Evolutionary conservation across 2,113 vertebrate species (phyloP), one percentile per base, ranked within the genome.

Genomic region (Dromas ardeola): DNA sequence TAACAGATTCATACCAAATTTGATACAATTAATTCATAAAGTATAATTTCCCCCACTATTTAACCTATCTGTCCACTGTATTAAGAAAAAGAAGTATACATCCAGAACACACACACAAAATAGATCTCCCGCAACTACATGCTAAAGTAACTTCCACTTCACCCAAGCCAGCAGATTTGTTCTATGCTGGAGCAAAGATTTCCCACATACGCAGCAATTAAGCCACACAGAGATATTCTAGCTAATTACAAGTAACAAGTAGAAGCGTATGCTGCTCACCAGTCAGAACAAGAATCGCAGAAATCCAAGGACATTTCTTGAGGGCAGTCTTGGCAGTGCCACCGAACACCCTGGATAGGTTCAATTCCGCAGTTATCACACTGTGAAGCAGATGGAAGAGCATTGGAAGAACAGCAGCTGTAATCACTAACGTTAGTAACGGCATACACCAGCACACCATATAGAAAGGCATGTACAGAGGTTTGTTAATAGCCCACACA

Each of bases 241-340:
- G 18, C 9, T 32, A 53, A 32, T 15, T 42, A 34, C 27, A 80
- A 62, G 10, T 16, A 50, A 19, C 14, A 59, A 63, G 58, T 15
- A 93, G 70, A 84, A 92, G 70, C 3, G 1, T 17, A 36, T 45
- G 91, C 81, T 93, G 96, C 98, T 99, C 97, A 99, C 99, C 99
- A 99, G 98, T 99, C 99, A 11, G 99, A 99, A 97, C 99, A 99
- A 95, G 98, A 99, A 92, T 99, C 99, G 96, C 99, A 99, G 98
- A 99, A 99, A 98, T 99, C 99, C 52, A 99, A 97, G 15, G 99
- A 98, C 98, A 98, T 98, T 89, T 99, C 99, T n/a, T 91, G 98
- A 15, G 99, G 99, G 96, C 99, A 99, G 50, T 99, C 99, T 93
- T 99, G 99, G 97, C 99, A 99, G 97, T 99, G 99, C 99, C 99